Percentiles rank a stretch among this genome's conserved stretches.
phyloP scores from a whole-genome alignment of 2,797 vertebrate genomes.

The Psittacula echo region DNA sequence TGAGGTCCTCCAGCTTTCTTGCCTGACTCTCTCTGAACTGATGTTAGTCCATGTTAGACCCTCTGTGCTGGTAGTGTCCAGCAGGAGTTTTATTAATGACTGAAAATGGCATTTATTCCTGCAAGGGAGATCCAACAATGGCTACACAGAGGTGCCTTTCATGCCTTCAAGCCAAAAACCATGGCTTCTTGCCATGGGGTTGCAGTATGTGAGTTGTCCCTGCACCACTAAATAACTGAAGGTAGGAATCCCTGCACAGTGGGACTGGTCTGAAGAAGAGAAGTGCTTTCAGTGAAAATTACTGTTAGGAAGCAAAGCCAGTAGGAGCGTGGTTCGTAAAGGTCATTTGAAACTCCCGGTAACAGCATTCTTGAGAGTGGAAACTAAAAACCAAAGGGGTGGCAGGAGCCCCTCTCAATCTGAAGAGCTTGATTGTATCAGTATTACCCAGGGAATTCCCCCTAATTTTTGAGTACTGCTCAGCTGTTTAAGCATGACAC shows the following conservation, averaged over 20 bases:
- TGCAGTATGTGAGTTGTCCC: neutral
- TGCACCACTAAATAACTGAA: neutral
- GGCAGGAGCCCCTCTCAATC: neutral
- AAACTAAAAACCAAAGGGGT: neutral
- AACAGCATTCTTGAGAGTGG: neutral
- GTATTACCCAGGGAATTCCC: neutral
- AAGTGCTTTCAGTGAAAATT: neutral
- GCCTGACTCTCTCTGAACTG: neutral
- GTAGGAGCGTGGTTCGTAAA: neutral
- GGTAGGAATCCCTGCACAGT: neutral
- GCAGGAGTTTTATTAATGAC: neutral
- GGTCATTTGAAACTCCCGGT: neutral
- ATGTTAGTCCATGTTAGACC: neutral
- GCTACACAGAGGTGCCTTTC: neutral
- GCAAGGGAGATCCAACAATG: neutral
- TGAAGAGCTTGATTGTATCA: neutral
- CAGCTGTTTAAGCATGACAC: neutral
- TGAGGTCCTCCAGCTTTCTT: neutral
- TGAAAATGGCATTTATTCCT: neutral
- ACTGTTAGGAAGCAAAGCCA: neutral
- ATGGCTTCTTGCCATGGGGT: neutral
- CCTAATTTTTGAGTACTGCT: neutral
- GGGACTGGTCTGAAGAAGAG: neutral
- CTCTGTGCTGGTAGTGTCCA: neutral
- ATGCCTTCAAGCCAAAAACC: neutral